Evolutionary conservation across 1,140 invertebrate genomes (phyloP).

Genomic region (Papilio aristodemus): DNA sequence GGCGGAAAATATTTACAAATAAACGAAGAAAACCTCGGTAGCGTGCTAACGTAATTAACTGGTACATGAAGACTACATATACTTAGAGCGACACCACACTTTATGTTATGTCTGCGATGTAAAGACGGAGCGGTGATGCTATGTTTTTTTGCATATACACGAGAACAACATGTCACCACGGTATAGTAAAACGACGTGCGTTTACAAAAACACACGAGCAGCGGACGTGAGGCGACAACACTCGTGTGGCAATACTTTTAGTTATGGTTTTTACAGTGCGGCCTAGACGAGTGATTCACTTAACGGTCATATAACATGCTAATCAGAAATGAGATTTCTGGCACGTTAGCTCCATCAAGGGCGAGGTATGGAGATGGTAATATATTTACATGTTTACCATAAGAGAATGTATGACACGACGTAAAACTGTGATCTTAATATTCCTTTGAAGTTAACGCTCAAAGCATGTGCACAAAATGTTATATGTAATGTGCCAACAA

Average conservation of each 20-base stretch:
- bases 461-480: neutral
- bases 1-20: neutral
- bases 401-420: too few species aligned
- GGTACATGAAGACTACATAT: neutral
- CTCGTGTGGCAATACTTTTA: too few species aligned
- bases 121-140: too few species aligned
- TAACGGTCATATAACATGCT: conserved; percentile 3
- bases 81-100: too few species aligned
- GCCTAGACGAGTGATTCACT: neutral
- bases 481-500: neutral
- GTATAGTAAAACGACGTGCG: too few species aligned
- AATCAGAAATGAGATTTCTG: neutral
- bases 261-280: neutral
- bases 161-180: too few species aligned
- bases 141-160: too few species aligned
- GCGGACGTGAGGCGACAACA: too few species aligned
- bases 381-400: neutral
- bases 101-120: too few species aligned
- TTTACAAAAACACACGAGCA: too few species aligned
- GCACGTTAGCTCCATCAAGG: neutral
- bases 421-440: too few species aligned
- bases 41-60: neutral
- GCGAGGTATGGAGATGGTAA: neutral
- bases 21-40: neutral
- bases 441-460: neutral